These are phyloP conservation scores for Drosophila cardini DNA, from an alignment of 1,140 invertebrate species.

Conservation along the genomic window DNA sequence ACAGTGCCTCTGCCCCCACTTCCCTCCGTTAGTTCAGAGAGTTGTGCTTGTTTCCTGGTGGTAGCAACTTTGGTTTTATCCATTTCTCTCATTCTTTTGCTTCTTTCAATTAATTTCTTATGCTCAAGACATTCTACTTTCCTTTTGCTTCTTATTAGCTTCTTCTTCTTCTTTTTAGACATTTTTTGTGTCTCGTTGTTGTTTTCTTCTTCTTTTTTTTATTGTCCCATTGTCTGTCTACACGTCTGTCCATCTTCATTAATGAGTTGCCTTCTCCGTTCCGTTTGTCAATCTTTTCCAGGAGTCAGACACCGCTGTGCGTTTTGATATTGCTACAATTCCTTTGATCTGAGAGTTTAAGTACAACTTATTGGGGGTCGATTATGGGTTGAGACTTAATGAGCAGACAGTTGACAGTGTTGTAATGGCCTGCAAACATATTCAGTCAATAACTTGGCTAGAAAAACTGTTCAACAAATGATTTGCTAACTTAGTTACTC, in stretches of 20 bases:
- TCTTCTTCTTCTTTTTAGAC: constrained; percentile 7
- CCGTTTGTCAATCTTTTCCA: constrained; percentile 25
- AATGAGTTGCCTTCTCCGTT: constrained; percentile 29
- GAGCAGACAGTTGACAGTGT: background rate
- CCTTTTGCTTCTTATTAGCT: constrained; percentile 33
- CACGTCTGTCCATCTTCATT: constrained; percentile 51
- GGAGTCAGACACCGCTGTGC: constrained; percentile 27
- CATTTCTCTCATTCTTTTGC: constrained; percentile 1
- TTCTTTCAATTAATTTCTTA: constrained; percentile 56
- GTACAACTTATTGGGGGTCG: constrained; percentile 26
- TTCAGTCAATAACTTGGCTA: no score
- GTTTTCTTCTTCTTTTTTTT: constrained; percentile 17
- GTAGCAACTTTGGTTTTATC: constrained; percentile 42
- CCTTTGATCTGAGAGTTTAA: constrained; percentile 20
- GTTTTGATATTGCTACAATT: constrained; percentile 17
- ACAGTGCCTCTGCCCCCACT: background rate
- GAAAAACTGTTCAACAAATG: no score
- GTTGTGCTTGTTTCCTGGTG: constrained; percentile 24
- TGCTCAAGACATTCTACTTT: constrained; percentile 47
- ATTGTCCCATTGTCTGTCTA: constrained; percentile 35
- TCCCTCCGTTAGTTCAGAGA: constrained; percentile 2
- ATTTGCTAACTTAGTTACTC: no score
- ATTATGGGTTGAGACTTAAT: constrained; percentile 7
- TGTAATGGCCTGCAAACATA: background rate
- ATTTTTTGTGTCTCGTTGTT: constrained; percentile 24